Evolutionary conservation across 2,888 invertebrate species (phyloP).

Genomic region (Amorpha juglandis): DNA sequence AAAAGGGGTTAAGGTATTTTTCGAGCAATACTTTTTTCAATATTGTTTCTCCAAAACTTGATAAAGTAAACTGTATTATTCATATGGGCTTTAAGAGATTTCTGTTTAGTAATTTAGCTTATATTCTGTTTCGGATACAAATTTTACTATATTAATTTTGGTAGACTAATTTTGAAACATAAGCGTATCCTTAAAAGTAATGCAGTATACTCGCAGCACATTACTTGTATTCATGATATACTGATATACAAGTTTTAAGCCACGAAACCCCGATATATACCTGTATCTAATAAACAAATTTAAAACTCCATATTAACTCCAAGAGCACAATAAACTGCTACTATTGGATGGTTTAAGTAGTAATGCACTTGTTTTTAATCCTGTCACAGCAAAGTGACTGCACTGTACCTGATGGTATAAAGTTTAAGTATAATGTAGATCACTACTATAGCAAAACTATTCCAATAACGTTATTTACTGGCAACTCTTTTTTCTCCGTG

Average conservation of each 20-base stretch:
- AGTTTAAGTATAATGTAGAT: too few species aligned
- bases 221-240: neutral
- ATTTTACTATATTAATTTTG: neutral
- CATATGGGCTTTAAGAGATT: neutral
- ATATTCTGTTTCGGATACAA: neutral
- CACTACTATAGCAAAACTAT: too few species aligned
- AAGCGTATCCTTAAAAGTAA: neutral
- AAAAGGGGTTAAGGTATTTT: neutral
- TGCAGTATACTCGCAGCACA: neutral
- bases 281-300: too few species aligned
- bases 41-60: neutral
- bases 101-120: neutral
- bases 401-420: too few species aligned
- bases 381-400: too few species aligned
- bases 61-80: neutral
- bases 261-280: too few species aligned
- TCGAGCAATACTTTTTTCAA: neutral
- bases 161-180: neutral
- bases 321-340: too few species aligned
- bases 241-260: too few species aligned
- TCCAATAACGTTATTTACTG: too few species aligned
- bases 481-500: too few species aligned
- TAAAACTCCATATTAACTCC: neutral
- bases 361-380: too few species aligned
- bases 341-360: too few species aligned